Evolutionary conservation across 2,113 vertebrate genomes (phyloP), one percentile per base, ranked within the genome.

Genomic region (Micromys minutus): DNA sequence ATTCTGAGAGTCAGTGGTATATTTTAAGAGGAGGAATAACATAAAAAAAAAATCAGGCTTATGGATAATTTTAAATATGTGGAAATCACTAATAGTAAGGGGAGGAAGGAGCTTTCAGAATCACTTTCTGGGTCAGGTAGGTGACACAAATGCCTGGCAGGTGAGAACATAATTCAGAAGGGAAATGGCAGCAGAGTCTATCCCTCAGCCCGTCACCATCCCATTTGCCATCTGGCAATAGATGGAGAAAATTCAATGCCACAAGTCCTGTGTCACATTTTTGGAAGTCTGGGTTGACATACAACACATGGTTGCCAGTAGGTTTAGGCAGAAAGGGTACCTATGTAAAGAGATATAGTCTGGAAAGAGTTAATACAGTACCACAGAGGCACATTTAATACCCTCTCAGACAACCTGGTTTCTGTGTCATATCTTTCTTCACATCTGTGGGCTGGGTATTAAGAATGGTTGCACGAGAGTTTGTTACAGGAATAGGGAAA

Each of bases 1-100:
- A 88, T 69, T 97, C 75, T 92, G 63, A 91, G 71, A 74, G 12
- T 39, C 79, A 93, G 39, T 39, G 45, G 94, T 8, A 81, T 13
- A 88, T 92, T 89, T 96, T 94, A 95, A 95, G 91, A 93, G 67
- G 61, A 24, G 90, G 80, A 91, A 95, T 92, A 55, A 94, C 94
- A 80, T 90, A 79, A 95, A 86, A 55, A 94, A 55, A 11, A 57
- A 91, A 90, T 79, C 29, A 92, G 69, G 42, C 17, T 95, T 95
- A 87, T 9, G 21, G 67, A 57, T 87, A 89, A 92, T 83, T 65
- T 97, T 95, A 89, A 71, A 96, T 94, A 84, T 87, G 45, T 26
- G 50, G 69, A 95, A 95, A 94, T 90, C 42, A 72, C 61, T 6
- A 86, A 89, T 81, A 93, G 9, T 93, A 86, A 61, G n/a, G 55